A percentile compares a stretch with the other conserved stretches of the same genome.
phyloP scores from a whole-genome alignment of 2,888 invertebrate species.

The Eurytoma adleriae region DNA sequence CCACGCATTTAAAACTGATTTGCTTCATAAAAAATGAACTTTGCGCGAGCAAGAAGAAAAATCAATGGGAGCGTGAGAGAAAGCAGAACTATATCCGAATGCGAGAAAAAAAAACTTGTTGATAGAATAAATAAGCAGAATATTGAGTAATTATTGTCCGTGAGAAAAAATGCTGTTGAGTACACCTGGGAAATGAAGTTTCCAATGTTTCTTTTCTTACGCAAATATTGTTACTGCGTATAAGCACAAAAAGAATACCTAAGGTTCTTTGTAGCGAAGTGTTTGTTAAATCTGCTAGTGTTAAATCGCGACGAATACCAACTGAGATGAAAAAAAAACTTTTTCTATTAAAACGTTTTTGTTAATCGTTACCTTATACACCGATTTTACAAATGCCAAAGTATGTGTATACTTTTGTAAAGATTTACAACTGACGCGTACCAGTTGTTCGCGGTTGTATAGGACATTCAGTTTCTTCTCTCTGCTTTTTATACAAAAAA shows the following conservation, averaged over 20 bases:
- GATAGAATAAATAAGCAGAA: conserved; percentile 18
- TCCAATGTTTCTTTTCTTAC: conserved; percentile 13
- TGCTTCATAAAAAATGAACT: not conserved
- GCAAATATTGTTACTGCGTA: not conserved
- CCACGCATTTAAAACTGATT: no score
- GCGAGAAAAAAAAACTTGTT: not conserved
- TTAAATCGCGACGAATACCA: conserved; percentile 6
- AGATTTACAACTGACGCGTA: conserved; percentile 44
- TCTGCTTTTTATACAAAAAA: conserved; percentile 26
- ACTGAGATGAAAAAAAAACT: conserved; percentile 32
- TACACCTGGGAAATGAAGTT: conserved; percentile 34
- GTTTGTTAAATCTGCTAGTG: conserved; percentile 26
- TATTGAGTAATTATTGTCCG: conserved; percentile 10
- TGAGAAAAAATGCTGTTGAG: conserved; percentile 53
- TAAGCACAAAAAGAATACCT: conserved; percentile 42
- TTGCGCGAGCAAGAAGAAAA: not conserved
- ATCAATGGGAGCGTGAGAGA: not conserved
- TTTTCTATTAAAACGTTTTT: conserved; percentile 41
- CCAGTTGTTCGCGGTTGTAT: conserved; percentile 13
- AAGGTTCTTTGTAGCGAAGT: conserved; percentile 16
- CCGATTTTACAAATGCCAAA: conserved; percentile 48
- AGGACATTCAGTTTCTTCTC: not conserved
- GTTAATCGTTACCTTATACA: conserved; percentile 53
- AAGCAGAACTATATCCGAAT: not conserved
- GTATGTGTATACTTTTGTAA: conserved; percentile 46